Evolutionary conservation across 2,888 invertebrate genomes (phyloP), one percentile per base, ranked within the genome.

Genomic region (Drosophila rellima): DNA sequence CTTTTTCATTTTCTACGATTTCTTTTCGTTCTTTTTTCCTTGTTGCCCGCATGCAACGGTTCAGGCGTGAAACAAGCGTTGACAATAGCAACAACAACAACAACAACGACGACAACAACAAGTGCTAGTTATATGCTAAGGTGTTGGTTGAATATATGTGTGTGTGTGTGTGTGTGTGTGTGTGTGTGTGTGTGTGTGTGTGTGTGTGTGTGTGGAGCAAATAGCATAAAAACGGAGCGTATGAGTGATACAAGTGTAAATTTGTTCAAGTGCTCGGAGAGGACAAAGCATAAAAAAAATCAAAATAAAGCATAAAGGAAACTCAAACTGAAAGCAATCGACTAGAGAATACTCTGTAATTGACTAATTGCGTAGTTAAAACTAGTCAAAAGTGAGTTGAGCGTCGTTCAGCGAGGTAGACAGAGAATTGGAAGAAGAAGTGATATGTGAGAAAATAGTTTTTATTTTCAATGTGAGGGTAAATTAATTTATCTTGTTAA

Each of bases 221-320:
- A 65, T 67, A 67, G 67, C 70, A 48, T 60, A 76, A 59, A 73
- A 79, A 80, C 77, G 64, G 39, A 40, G 71, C 87, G 78, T 83
- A 81, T 83, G 84, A 87, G 83, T 87, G 87, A 83, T 84, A 80
- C 82, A 84, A 80, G 87, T 87, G 87, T 84, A 83, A 83, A 86
- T 83, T 86, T 81, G 82, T 81, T 83, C 72, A 87, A 87, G 83
- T 80, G 82, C 80, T 81, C 57, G 56, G 57, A 35, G 61, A 63
- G 65, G 66, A 57, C 72, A 80, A 68, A 82, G 70, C 70, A 59
- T 57, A 66, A 72, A 81, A 60, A 59, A 10, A 35, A 29, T 29
- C 50, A 18, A 52, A 20, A 37, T 26, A 44, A 17, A 18, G n/a
- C 13, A 61, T 47, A 2, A 20, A 10, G 8, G 13, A n/a, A 13